These are phyloP conservation scores for Ailurus styani DNA, from an alignment of 2,113 vertebrate genomes.

Conservation along the genomic window DNA sequence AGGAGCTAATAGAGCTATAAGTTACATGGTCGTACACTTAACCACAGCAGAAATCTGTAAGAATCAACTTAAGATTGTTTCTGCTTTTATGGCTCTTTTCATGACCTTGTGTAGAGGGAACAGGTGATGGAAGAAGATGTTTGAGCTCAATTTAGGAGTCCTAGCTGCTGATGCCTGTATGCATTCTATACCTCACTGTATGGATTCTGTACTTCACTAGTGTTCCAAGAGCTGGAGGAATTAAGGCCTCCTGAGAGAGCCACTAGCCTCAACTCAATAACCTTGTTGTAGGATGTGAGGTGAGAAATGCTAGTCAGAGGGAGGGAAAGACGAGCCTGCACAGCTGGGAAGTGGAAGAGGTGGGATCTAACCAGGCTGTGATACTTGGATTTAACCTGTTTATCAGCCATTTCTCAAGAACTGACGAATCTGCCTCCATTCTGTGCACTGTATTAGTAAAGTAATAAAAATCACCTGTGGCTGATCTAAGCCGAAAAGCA, in stretches of 20 bases:
- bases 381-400: not conserved
- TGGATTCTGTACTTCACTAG: not conserved
- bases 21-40: not conserved
- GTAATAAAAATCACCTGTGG: not conserved
- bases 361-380: not conserved
- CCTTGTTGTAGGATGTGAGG: not conserved
- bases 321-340: not conserved
- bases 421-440: not conserved
- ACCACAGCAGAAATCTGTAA: not conserved
- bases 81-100: not conserved
- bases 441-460: not conserved
- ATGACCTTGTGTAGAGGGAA: not conserved
- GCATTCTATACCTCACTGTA: not conserved
- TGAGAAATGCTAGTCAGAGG: not conserved
- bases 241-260: not conserved
- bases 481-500: not conserved
- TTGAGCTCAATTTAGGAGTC: not conserved
- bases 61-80: not conserved
- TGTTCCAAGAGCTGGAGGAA: not conserved
- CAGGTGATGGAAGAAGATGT: not conserved
- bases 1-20: not conserved
- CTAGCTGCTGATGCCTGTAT: not conserved
- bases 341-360: not conserved
- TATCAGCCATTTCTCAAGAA: slow-evolving; percentile 15
- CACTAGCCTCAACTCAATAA: not conserved